Percentiles rank a stretch among this genome's conserved stretches.
Conservation (phyloP, 1,140 invertebrate genomes). For the Drosophila leontia region DNA sequence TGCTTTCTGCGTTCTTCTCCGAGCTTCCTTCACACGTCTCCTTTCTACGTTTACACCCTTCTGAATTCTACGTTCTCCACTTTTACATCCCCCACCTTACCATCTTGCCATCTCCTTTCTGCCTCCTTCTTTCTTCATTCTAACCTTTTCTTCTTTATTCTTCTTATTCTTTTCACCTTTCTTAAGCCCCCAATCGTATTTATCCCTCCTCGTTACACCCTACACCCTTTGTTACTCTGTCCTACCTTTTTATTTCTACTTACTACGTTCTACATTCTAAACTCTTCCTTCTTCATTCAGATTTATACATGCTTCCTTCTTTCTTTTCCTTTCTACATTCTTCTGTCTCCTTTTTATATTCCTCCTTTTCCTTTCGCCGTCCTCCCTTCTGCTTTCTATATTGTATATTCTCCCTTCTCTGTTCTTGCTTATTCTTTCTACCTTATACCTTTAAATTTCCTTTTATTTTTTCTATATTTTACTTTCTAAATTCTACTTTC, state of each 20-base stretch:
- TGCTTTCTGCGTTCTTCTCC: slow-evolving; percentile 1
- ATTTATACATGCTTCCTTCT: background rate
- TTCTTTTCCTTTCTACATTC: background rate
- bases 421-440: background rate
- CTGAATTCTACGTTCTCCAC: background rate
- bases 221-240: no score
- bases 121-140: background rate
- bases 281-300: background rate
- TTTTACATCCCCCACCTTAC: background rate
- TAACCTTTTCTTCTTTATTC: background rate
- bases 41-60: background rate
- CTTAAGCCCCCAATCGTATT: no score
- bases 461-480: background rate
- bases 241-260: no score
- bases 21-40: background rate
- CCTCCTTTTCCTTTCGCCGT: background rate
- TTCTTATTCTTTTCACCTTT: no score
- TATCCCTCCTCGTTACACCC: no score
- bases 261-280: no score
- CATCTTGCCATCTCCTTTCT: background rate
- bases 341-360: background rate
- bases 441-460: background rate
- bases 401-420: no score
- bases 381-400: background rate
- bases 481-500: background rate